A percentile compares a stretch with the other conserved stretches of the same genome.
Evolutionary conservation across 2,797 vertebrate genomes (phyloP).

Genomic region (Loriculus beryllinus): DNA sequence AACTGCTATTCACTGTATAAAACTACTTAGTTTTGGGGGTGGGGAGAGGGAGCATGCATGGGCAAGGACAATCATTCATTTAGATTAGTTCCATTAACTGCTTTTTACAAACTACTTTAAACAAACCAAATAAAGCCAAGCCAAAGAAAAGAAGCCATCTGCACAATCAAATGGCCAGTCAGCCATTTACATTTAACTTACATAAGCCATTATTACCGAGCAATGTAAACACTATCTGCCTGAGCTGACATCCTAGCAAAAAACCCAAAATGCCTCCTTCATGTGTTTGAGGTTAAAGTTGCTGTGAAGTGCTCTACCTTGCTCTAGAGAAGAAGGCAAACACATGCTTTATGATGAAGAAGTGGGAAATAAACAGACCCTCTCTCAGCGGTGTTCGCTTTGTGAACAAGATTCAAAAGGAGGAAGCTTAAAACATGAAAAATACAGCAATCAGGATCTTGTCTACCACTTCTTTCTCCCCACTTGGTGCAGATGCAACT

Average conservation of each 20-base stretch:
- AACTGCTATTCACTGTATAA: neutral
- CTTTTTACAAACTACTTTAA: conserved; percentile 24
- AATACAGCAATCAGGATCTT: neutral
- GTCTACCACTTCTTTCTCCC: neutral
- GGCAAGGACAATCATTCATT: neutral
- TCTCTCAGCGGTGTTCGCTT: neutral
- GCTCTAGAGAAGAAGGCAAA: neutral
- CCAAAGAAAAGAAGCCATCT: conserved; percentile 8
- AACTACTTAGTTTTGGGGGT: accelerated
- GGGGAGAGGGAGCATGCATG: accelerated
- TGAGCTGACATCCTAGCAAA: neutral
- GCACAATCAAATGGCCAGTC: conserved; percentile 4
- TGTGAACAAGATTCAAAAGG: neutral
- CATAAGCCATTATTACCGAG: neutral
- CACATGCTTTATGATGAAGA: neutral
- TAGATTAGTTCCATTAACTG: neutral
- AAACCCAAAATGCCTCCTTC: neutral
- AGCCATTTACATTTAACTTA: neutral
- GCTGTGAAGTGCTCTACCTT: neutral
- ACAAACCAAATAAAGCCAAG: conserved; percentile 2
- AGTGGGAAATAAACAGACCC: neutral
- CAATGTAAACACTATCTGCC: conserved; percentile 5
- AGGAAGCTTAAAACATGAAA: neutral
- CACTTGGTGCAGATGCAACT: neutral
- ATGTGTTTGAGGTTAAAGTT: neutral